Percentiles rank a stretch among this genome's conserved stretches.
Evolutionary conservation across 1,140 invertebrate genomes (phyloP).

Genomic region (Asobara japonica): DNA sequence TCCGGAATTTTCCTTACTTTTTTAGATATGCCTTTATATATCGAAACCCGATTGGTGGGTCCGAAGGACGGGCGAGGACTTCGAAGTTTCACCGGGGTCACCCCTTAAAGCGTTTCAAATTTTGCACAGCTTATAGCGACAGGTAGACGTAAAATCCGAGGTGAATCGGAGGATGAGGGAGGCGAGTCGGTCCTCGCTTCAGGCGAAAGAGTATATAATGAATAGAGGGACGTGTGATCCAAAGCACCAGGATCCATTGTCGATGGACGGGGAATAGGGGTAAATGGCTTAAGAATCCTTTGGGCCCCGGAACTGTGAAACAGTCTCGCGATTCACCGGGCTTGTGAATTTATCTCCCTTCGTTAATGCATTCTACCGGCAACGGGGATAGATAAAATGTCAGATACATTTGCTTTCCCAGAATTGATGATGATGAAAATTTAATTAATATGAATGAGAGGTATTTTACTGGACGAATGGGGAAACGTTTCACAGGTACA

Average conservation of each 20-base stretch:
- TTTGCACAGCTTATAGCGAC: not conserved
- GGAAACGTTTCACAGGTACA: no score
- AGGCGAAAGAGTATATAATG: not conserved
- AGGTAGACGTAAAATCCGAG: not conserved
- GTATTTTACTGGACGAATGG: not conserved
- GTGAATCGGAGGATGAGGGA: not conserved
- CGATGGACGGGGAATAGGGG: not conserved
- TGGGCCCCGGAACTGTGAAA: not conserved
- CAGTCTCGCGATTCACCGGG: not conserved
- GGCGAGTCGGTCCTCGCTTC: not conserved
- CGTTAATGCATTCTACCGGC: not conserved
- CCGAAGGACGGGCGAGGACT: no score
- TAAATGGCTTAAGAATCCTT: not conserved
- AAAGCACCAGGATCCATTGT: not conserved
- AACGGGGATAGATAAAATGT: not conserved
- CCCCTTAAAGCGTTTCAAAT: not conserved
- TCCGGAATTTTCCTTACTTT: not conserved
- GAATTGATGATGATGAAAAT: not conserved
- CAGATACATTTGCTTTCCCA: not conserved
- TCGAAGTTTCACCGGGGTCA: no score
- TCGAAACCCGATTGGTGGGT: no score
- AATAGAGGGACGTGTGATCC: not conserved
- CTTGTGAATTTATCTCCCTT: not conserved
- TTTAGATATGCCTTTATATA: no score
- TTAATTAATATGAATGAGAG: not conserved